A percentile compares a stretch with the other conserved stretches of the same genome.
Evolutionary conservation across 1,140 invertebrate genomes (phyloP).

Genomic region (Phthorimaea operculella): DNA sequence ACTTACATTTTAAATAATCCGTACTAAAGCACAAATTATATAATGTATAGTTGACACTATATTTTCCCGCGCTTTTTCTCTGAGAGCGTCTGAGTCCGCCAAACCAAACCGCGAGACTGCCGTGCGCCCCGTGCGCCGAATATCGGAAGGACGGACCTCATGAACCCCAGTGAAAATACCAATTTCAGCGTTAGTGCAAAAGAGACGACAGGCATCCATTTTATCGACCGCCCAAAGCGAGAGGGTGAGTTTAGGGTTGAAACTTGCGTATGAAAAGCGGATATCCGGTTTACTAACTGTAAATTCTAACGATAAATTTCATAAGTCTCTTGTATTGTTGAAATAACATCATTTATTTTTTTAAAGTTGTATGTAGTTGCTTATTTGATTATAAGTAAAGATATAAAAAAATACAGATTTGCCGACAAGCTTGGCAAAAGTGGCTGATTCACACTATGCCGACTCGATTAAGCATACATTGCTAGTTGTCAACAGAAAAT

Average conservation of each 20-base stretch:
- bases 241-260: not conserved
- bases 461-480: no score
- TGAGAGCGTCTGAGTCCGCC: slow-evolving; percentile 51
- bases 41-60: slow-evolving; percentile 30
- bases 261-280: not conserved
- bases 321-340: no score
- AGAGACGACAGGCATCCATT: not conserved
- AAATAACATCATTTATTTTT: no score
- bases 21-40: slow-evolving; percentile 16
- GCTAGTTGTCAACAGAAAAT: no score
- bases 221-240: not conserved
- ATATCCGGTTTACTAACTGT: not conserved
- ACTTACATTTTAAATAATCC: slow-evolving; percentile 39
- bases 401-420: no score
- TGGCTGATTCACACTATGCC: no score
- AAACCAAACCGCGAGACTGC: slow-evolving; percentile 52
- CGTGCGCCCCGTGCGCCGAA: slow-evolving; percentile 30
- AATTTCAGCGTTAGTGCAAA: not conserved
- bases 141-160: slow-evolving; percentile 34
- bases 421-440: no score
- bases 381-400: no score
- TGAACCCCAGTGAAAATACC: no score
- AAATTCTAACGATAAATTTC: no score
- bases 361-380: no score
- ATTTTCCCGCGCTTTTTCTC: slow-evolving; percentile 51